Evolutionary conservation across 2,113 vertebrate genomes (phyloP), one percentile per base, ranked within the genome.

Genomic region (Gambusia holbrooki): DNA sequence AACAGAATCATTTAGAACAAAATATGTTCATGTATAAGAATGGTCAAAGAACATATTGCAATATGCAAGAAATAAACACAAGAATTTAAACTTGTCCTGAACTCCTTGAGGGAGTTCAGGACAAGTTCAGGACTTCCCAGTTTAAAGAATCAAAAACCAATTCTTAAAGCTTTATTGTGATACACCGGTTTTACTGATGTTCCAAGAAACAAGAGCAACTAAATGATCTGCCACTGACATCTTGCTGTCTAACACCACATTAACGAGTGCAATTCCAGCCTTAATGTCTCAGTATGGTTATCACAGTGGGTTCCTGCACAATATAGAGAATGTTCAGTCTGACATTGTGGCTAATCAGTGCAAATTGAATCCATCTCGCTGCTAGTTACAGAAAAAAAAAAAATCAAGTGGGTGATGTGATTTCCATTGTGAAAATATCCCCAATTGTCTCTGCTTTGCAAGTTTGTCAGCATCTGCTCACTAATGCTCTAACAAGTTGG

Each of bases 401-500:
- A 48, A 29, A 29, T 66, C 11, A 66, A 66, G 15, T 65, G 62
- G 32, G 6, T 40, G 30, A 66, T 54, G n/a, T 13, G 30, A 32
- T 60, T 65, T 54, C 22, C 8, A 25, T 7, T n/a, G 25, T 58
- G 51, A 58, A 54, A 54, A 60, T 17, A 76, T 25, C 51, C 51
- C 51, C 54, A 64, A 61, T 27, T 40, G 54, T 19, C 30, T 15
- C 11, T 32, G 29, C 37, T 37, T 28, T 66, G 15, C 45, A 5
- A 29, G 58, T 67, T 27, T 51, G 22, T 64, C 22, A 29, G 61
- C 15, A n/a, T 27, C 58, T 42, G 32, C 40, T 71, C 25, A 70
- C 2, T 74, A 62, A 76, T 69, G 48, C 30, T 71, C 60, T 74
- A 73, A 74, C 67, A 60, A 67, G 28, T 13, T 61, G n/a, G 81